Base-by-base conservation (phyloP, 2,113 vertebrate species). In the pig (Sus scrofa) region DNA sequence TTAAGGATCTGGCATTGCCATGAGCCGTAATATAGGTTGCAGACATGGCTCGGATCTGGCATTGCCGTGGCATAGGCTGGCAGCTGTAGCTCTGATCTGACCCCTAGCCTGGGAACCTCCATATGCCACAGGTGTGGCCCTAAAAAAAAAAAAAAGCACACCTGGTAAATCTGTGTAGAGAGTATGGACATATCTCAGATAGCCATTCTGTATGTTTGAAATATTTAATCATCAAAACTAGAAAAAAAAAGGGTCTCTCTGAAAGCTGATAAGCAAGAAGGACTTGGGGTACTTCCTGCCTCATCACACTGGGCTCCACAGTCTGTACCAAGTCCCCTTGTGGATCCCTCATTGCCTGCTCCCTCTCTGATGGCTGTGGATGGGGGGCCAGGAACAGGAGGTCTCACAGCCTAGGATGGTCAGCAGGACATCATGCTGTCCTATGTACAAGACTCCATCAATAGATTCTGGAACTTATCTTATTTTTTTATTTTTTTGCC, bases 151-250 rank as follows among this genome's bases (percentile, higher is more conserved):
- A n/a, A n/a, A n/a, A n/a, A n/a, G n/a, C n/a, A 54, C n/a, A 94
- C 73, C 20, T n/a, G n/a, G 52, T 88, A 82, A 94, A 20, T 73
- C 90, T 92, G 54, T 78, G 37, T 73, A 44, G n/a, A 10, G 26
- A 78, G 67, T 19, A 73, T 6, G 62, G 75, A 63, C 7, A 27
- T 63, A 2, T 54, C 67, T 54, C 1, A 65, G n/a, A 54, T 27
- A n/a, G 18, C 32, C 62, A 52, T 32, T 78, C 14, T 50, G 62
- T 73, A 67, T 30, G 44, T 74, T 39, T 88, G 65, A 73, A 88
- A 88, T 81, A 81, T 18, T 54, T 88, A 37, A 71, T 73, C 39
- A 81, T 37, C 65, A 37, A 81, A 63, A 71, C 32, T 52, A 52
- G 32, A 8, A 52, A 63, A 63, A 73, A 86, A 81, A 81, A 54